Evolutionary conservation across 2,888 invertebrate genomes (phyloP), one percentile per base, ranked within the genome.

Genomic region (Acrobasis repandana): DNA sequence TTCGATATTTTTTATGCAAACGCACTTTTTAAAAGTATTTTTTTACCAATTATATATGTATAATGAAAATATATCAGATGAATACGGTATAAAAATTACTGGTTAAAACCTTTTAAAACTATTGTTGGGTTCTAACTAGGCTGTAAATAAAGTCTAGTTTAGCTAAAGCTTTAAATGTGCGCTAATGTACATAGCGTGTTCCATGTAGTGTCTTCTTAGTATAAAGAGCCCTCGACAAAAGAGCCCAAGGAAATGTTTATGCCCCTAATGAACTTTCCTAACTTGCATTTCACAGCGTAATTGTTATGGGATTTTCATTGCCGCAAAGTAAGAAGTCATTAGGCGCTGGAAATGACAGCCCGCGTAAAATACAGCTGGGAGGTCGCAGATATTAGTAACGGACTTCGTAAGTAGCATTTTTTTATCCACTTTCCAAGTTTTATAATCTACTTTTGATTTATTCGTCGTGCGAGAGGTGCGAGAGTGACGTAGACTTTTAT

Each of bases 211-310:
- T 9, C 47, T 71, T 75, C 34, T 71, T 76, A 77, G 77, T 76
- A 74, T 73, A 78, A 77, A 74, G 76, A 75, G 73, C 69, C 68
- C 65, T 67, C 72, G 70, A 73, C 78, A 71, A 75, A 71, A 56
- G 70, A 72, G 72, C 75, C 75, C 43, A 43, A 72, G 74, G 74
- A 76, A 82, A 79, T 81, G 76, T 80, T 83, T 78, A 79, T 76
- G 71, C 67, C 74, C 76, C 77, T 82, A 85, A 84, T 79, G 81
- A 83, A 83, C 75, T 82, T 81, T 71, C 77, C 72, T 71, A 73
- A 79, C 79, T 78, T 79, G 70, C 78, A 65, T 79, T 79, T 80
- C 79, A 79, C 72, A 70, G 78, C 68, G 70, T 77, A 79, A 80
- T 82, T 82, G 79, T 78, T 71, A 79, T 78, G 76, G 73, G 72